Evolutionary conservation across 1,140 invertebrate genomes (phyloP).

Genomic region (Danaus melanippus): DNA sequence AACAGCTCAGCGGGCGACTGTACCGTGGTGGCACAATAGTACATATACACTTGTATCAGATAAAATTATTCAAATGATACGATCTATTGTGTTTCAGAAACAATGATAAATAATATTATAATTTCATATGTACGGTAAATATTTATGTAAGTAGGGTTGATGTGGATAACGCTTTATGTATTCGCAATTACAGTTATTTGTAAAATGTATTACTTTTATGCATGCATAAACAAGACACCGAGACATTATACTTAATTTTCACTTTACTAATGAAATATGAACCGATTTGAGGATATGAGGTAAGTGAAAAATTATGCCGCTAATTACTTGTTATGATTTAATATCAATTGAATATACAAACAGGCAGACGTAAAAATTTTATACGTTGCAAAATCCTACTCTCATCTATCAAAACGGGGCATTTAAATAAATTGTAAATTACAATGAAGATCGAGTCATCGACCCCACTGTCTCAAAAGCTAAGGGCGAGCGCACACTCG

Average conservation of each 20-base stretch:
- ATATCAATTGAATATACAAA: too few relatives aligned
- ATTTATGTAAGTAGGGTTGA: slow-evolving; percentile 60
- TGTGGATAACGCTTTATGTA: slow-evolving; percentile 23
- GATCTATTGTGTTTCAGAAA: slow-evolving; percentile 66
- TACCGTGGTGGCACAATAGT: slow-evolving; percentile 35
- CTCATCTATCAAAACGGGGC: slow-evolving; percentile 48
- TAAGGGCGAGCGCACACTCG: slow-evolving; percentile 32
- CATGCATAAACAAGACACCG: not conserved
- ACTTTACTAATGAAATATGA: not conserved
- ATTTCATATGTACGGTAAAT: slow-evolving; percentile 62
- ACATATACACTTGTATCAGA: slow-evolving; percentile 58
- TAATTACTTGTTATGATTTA: not conserved
- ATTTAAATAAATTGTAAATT: slow-evolving; percentile 64
- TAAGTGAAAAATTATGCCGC: not conserved
- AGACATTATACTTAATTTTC: slow-evolving; percentile 4
- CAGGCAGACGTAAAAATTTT: not conserved
- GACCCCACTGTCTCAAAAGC: slow-evolving; percentile 40
- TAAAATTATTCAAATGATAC: slow-evolving; percentile 71
- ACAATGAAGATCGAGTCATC: slow-evolving; percentile 52
- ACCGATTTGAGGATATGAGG: slow-evolving; percentile 2
- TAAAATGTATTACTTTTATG: too few relatives aligned
- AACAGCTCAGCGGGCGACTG: slow-evolving; percentile 14
- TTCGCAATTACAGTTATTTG: slow-evolving; percentile 9
- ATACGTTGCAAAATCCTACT: slow-evolving; percentile 27
- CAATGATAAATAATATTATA: slow-evolving; percentile 68